Conservation (phyloP, 2,113 vertebrate species). For the Gymnocephalus cernua region DNA sequence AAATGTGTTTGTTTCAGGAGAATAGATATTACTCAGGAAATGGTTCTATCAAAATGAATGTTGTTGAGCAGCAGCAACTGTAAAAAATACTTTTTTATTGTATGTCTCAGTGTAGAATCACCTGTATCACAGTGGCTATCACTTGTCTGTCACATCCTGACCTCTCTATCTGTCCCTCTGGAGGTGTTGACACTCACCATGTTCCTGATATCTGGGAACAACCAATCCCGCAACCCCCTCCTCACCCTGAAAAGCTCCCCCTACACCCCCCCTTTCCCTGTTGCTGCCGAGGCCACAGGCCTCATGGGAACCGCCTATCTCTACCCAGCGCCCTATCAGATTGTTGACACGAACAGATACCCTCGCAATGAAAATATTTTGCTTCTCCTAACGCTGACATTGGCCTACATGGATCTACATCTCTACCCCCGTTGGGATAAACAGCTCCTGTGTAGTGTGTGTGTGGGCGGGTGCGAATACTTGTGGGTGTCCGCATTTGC, state of each 20-base stretch:
- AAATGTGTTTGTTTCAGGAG: not conserved
- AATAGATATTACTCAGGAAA: not conserved
- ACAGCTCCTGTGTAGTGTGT: slow-evolving; percentile 87
- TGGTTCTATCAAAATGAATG: not conserved
- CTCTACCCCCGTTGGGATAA: slow-evolving; percentile 85
- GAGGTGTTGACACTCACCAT: slow-evolving; percentile 80
- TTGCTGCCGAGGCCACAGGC: slow-evolving; percentile 67
- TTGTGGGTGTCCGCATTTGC: slow-evolving; percentile 61
- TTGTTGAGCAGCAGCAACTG: not conserved
- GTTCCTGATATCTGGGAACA: slow-evolving; percentile 82
- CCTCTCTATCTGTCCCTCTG: slow-evolving; percentile 73
- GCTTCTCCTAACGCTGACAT: slow-evolving; percentile 88
- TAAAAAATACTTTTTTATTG: not conserved
- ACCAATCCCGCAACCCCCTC: slow-evolving; percentile 51
- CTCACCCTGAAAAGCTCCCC: slow-evolving; percentile 9
- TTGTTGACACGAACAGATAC: slow-evolving; percentile 91
- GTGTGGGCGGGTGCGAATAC: slow-evolving; percentile 49
- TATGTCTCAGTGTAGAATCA: slow-evolving; percentile 10
- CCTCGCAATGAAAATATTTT: slow-evolving; percentile 94
- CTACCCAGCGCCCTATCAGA: slow-evolving; percentile 84
- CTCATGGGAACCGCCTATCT: slow-evolving; percentile 87
- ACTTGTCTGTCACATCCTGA: slow-evolving; percentile 64
- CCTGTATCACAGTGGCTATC: slow-evolving; percentile 53
- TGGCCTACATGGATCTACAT: slow-evolving; percentile 86
- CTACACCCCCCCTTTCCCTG: not conserved